Base-by-base conservation (phyloP, 2,797 vertebrate species). In the Pagetopsis macropterus region DNA sequence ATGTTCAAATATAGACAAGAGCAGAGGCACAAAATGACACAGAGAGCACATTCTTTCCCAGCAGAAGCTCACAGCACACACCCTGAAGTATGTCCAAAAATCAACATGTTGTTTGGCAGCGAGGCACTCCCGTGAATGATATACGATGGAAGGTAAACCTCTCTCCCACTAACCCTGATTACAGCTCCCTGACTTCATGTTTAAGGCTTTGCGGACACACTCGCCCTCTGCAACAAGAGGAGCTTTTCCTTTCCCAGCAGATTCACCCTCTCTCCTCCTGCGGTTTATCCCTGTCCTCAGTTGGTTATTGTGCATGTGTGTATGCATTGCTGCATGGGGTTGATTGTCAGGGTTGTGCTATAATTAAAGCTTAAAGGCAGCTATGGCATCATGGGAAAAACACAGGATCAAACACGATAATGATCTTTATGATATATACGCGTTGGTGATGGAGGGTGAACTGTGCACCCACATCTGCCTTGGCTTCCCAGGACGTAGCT, bases 1-100 rank as follows among this genome's bases (percentile, higher is more conserved):
- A 84, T 86, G 87, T 85, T 91, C 88, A 92, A 91, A 94, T 92
- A 91, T 93, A 94, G 93, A 83, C 77, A 66, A 50, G 85, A 80
- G 78, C 65, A 66, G 69, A 78, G 54, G 65, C 75, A 70, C 79
- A 72, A 83, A 89, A 84, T 83, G 82, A 87, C 73, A 78, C 66
- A 78, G 59, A 51, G 65, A 79, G 76, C 69, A 82, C 86, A 90
- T 91, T 91, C 87, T 87, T 92, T 88, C 89, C 88, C 89, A 87
- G 85, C 79, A 65, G 67, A 85, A 60, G 65, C 65, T 82, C 86
- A 14, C 65, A 77, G 88, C 76, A 88, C 85, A 92, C 91, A 81
- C 89, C 90, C 89, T 79, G 60, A 73, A 78, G 66, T 72, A 52
- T 4, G 5, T 78, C 61, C 63, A 76, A 78, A 88, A 78, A 75